Evolutionary conservation across 2,797 vertebrate species (phyloP).

Genomic region (Crypturellus tataupa): DNA sequence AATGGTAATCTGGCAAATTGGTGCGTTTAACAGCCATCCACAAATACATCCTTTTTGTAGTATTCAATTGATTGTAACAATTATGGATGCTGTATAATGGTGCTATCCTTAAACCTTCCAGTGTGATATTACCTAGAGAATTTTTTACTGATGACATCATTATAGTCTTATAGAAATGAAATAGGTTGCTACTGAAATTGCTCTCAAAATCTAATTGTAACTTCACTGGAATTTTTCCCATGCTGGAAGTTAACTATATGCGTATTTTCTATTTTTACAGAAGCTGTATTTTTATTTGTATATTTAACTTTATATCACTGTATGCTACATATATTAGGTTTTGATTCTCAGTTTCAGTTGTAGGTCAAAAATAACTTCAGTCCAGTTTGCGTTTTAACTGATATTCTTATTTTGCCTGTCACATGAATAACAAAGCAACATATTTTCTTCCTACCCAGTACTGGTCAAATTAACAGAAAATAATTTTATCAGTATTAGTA

Average conservation of each 20-base stretch:
- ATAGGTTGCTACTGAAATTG: conserved; percentile 53
- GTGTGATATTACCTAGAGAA: conserved; percentile 43
- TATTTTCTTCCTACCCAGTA: background rate
- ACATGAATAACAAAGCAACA: background rate
- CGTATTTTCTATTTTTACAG: conserved; percentile 24
- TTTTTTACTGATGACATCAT: conserved; percentile 60
- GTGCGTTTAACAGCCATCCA: conserved; percentile 17
- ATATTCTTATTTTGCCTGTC: background rate
- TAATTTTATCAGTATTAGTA: background rate
- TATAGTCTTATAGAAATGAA: conserved; percentile 46
- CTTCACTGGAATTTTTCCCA: conserved; percentile 31
- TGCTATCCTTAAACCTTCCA: conserved; percentile 47
- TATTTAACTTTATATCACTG: conserved; percentile 15
- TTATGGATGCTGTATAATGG: conserved; percentile 54
- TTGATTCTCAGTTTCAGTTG: conserved; percentile 5
- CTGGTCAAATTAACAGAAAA: background rate
- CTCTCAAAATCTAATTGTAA: conserved; percentile 51
- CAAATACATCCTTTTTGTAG: conserved; percentile 47
- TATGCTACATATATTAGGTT: background rate
- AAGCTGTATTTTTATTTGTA: conserved; percentile 22
- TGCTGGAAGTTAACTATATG: conserved; percentile 33
- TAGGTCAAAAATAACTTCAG: background rate
- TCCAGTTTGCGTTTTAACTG: background rate
- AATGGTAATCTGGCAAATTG: conserved; percentile 57
- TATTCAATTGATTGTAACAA: conserved; percentile 42